These are phyloP conservation scores for Bubo scandiacus DNA, from an alignment of 2,113 vertebrate genomes.

Conservation along the genomic window DNA sequence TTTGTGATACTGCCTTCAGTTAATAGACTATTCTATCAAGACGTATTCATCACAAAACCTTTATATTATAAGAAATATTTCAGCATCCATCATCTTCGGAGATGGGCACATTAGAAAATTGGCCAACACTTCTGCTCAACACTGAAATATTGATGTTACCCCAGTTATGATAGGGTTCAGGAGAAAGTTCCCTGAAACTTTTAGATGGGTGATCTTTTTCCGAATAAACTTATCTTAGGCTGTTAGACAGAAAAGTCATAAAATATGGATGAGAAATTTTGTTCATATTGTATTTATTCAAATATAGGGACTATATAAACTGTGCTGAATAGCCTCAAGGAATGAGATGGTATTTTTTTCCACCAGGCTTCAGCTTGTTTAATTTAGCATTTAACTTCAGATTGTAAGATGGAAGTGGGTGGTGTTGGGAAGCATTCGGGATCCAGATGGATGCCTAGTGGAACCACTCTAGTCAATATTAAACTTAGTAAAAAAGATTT, in stretches of 20 bases:
- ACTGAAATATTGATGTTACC: not conserved
- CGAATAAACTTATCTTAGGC: not conserved
- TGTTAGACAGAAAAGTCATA: not conserved
- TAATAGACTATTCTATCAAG: not conserved
- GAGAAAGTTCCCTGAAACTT: not conserved
- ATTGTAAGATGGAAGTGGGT: slow-evolving; percentile 7
- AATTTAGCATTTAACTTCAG: slow-evolving; percentile 19
- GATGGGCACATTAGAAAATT: not conserved
- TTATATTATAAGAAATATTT: not conserved
- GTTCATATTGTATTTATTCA: not conserved
- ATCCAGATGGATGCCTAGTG: slow-evolving; percentile 23
- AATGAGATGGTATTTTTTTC: not conserved
- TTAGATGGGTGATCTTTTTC: not conserved
- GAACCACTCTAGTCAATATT: slow-evolving; percentile 30
- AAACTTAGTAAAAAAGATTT: slow-evolving; percentile 32
- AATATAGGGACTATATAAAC: not conserved
- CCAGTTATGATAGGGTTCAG: not conserved
- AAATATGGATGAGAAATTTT: not conserved
- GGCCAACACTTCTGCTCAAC: not conserved
- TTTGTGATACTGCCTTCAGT: not conserved
- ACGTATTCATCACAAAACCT: not conserved
- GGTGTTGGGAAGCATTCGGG: slow-evolving; percentile 14
- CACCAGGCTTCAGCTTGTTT: not conserved
- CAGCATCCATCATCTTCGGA: not conserved
- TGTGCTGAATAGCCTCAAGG: not conserved